Percentiles rank a stretch among this genome's conserved stretches.
Evolutionary conservation across 2,113 vertebrate genomes (phyloP).

Genomic region (Hyaena hyaena): DNA sequence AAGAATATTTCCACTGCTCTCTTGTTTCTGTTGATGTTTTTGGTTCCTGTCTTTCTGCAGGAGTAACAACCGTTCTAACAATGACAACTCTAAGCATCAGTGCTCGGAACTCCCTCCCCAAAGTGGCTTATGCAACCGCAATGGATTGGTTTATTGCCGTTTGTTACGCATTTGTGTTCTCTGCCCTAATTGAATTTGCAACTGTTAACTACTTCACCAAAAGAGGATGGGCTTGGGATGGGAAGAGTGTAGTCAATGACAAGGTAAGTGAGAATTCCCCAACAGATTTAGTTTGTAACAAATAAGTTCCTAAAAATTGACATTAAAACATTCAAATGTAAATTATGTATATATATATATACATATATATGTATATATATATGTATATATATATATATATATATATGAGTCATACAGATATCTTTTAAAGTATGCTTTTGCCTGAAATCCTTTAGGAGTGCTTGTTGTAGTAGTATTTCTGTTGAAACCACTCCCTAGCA

Average conservation of each 20-base stretch:
- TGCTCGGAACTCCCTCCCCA: conserved; percentile 97
- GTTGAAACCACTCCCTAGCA: not conserved
- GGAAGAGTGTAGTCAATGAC: conserved; percentile 97
- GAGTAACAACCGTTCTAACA: conserved; percentile 97
- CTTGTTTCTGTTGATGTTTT: not conserved
- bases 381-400: no score
- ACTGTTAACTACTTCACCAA: conserved; percentile 99
- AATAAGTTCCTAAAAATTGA: not conserved
- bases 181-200: conserved; percentile 97
- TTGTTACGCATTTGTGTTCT: conserved; percentile 99
- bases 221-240: conserved; percentile 99
- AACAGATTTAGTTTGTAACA: not conserved
- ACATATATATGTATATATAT: no score
- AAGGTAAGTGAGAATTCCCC: conserved; percentile 90
- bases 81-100: conserved; percentile 99
- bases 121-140: conserved; percentile 98
- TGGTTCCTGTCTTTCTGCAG: conserved; percentile 79
- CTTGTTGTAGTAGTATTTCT: not conserved
- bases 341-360: not conserved
- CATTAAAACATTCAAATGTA: not conserved
- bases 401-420: not conserved
- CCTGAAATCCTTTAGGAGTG: conserved; percentile 43
- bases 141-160: conserved; percentile 99
- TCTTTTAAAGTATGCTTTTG: conserved; percentile 2
- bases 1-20: not conserved